Conservation (phyloP, 2,888 invertebrate genomes). For the Melolontha melolontha region DNA sequence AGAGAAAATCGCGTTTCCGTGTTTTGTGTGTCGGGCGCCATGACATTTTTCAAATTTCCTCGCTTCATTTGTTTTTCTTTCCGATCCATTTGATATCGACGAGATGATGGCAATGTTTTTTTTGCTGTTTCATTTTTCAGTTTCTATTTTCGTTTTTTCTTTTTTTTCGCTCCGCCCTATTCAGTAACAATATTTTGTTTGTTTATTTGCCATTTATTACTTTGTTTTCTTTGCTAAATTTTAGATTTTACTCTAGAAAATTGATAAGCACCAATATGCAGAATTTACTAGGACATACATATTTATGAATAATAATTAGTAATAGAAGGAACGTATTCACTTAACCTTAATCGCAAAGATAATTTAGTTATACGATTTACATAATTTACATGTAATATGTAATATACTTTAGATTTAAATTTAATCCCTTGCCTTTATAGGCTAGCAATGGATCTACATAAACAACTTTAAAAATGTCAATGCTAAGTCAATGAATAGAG, state of each 20-base stretch:
- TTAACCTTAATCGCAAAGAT: too few species aligned
- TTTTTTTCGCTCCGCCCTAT: constrained; percentile 3
- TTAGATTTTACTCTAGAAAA: neutral
- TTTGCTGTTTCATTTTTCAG: constrained; percentile 1
- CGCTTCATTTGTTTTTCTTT: constrained; percentile 32
- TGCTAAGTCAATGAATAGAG: too few species aligned
- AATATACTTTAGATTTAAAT: too few species aligned
- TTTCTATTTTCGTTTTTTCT: neutral
- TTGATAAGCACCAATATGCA: neutral
- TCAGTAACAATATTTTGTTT: constrained; percentile 7
- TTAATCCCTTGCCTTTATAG: too few species aligned
- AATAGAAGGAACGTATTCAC: too few species aligned
- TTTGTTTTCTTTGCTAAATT: constrained; percentile 16
- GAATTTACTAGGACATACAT: too few species aligned
- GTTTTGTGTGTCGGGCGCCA: constrained; percentile 1
- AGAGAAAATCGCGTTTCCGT: neutral
- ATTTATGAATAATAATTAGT: too few species aligned
- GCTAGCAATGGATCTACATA: too few species aligned
- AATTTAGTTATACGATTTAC: too few species aligned
- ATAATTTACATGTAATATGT: too few species aligned
- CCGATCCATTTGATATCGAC: constrained; percentile 31
- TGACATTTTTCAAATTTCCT: constrained; percentile 30
- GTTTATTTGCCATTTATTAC: constrained; percentile 14
- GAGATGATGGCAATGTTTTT: constrained; percentile 7
- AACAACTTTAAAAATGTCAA: too few species aligned